phyloP scores from a whole-genome alignment of 92 coral and sea anemone genomes.

The Palythoa caribaeorum region DNA sequence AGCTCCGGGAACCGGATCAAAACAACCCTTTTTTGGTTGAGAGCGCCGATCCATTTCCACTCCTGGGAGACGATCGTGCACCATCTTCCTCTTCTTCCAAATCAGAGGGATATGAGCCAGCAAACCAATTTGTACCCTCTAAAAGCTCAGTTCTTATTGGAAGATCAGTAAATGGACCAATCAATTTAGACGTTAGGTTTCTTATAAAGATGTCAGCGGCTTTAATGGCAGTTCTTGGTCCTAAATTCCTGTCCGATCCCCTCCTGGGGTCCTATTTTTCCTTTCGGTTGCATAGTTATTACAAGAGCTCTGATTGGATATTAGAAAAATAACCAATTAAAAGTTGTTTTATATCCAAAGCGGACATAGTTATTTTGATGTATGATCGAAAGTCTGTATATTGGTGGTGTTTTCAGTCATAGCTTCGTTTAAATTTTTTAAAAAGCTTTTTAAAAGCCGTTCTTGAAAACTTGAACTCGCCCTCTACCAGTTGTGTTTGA shows the following conservation, averaged over 20 bases:
- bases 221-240: background rate
- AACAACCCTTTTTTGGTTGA: conserved; percentile 53
- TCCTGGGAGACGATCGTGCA: conserved; percentile 82
- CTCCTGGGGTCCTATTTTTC: background rate
- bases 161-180: background rate
- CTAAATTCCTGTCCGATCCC: background rate
- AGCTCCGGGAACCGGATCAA: conserved; percentile 58
- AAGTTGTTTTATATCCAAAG: conserved; percentile 12
- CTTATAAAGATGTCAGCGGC: background rate
- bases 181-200: background rate
- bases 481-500: background rate
- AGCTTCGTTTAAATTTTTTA: conserved; percentile 4
- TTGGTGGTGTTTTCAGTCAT: background rate
- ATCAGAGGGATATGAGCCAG: conserved; percentile 15
- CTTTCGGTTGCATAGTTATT: background rate
- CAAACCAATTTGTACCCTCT: background rate
- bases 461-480: background rate
- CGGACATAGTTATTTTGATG: conserved; percentile 17
- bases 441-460: background rate
- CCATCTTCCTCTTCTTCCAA: conserved; percentile 68
- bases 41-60: conserved; percentile 65
- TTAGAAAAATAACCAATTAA: background rate
- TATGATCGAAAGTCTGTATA: conserved; percentile 1
- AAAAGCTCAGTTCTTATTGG: conserved; percentile 13
- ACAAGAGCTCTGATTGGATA: conserved; percentile 31